Percentiles rank a stretch among this genome's conserved stretches.
These are phyloP conservation scores for Epinotia demarniana DNA, from an alignment of 2,888 invertebrate genomes.

Conservation along the genomic window DNA sequence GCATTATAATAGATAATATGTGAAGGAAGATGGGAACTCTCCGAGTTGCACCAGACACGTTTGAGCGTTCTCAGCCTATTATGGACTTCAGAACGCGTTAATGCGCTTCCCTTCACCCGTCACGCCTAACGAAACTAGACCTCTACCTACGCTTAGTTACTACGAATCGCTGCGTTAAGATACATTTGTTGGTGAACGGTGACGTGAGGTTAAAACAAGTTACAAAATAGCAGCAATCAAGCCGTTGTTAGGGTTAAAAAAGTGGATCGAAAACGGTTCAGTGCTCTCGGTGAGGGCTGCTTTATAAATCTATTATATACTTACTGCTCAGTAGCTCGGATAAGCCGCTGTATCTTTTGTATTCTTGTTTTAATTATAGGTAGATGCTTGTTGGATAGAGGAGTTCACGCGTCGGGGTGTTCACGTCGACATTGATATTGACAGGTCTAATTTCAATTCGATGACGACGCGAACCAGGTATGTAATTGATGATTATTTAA, in stretches of 20 bases:
- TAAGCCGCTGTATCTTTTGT: slow-evolving; percentile 27
- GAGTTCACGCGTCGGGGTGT: slow-evolving; percentile 5
- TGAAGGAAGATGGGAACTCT: slow-evolving; percentile 26
- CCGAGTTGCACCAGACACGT: slow-evolving; percentile 23
- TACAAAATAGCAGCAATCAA: slow-evolving; percentile 17
- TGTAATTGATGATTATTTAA: not conserved
- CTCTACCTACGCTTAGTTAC: too few species aligned
- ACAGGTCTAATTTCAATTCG: slow-evolving; percentile 4
- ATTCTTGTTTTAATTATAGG: slow-evolving; percentile 27
- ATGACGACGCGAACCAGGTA: not conserved
- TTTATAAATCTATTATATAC: slow-evolving; percentile 36
- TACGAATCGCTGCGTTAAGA: not conserved
- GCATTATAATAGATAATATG: slow-evolving; percentile 18
- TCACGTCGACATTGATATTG: slow-evolving; percentile 5
- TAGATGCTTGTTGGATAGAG: not conserved
- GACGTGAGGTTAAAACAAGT: too few species aligned
- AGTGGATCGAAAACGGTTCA: slow-evolving; percentile 42
- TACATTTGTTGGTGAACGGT: too few species aligned
- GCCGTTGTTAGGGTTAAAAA: slow-evolving; percentile 37
- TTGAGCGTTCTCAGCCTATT: slow-evolving; percentile 32
- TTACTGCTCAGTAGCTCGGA: slow-evolving; percentile 36
- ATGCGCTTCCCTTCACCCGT: too few species aligned
- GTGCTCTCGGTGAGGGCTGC: slow-evolving; percentile 32
- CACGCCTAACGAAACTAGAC: too few species aligned
- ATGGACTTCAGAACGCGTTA: slow-evolving; percentile 1